phyloP scores from a whole-genome alignment of 2,888 invertebrate genomes.

The Escarpia spicata region DNA sequence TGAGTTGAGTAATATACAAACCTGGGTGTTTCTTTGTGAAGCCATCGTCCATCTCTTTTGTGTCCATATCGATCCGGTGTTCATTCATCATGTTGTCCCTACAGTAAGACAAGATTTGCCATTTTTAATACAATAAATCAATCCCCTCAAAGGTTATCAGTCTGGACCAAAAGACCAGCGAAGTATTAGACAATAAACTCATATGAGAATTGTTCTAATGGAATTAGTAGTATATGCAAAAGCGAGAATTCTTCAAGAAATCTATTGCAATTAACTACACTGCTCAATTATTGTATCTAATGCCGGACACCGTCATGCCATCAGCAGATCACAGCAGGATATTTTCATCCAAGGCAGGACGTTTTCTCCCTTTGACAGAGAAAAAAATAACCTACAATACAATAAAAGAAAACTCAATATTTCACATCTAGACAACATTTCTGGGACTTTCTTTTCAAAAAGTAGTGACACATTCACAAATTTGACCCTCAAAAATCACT shows the following conservation, averaged over 20 bases:
- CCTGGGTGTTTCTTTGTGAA: slow-evolving; percentile 24
- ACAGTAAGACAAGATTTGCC: neutral
- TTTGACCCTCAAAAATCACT: too few relatives aligned
- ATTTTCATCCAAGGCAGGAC: slow-evolving; percentile 37
- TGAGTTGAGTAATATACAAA: neutral
- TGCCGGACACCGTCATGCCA: too few relatives aligned
- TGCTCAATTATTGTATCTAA: too few relatives aligned
- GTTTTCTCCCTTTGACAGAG: neutral
- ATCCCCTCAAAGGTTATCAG: neutral
- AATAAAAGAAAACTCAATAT: neutral
- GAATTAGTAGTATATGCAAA: too few relatives aligned
- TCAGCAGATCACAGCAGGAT: neutral
- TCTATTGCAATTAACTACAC: too few relatives aligned
- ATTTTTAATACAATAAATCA: neutral
- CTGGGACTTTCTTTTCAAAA: too few relatives aligned
- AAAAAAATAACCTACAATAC: neutral
- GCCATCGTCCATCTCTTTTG: slow-evolving; percentile 39
- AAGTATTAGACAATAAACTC: too few relatives aligned
- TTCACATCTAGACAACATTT: too few relatives aligned
- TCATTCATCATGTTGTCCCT: slow-evolving; percentile 50
- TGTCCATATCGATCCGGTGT: slow-evolving; percentile 52
- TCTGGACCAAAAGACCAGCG: neutral
- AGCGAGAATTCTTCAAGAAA: too few relatives aligned
- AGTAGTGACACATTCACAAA: too few relatives aligned
- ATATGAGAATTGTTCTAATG: too few relatives aligned